phyloP scores from a whole-genome alignment of 2,888 invertebrate species.

The Lasioglossum oenotherae region DNA sequence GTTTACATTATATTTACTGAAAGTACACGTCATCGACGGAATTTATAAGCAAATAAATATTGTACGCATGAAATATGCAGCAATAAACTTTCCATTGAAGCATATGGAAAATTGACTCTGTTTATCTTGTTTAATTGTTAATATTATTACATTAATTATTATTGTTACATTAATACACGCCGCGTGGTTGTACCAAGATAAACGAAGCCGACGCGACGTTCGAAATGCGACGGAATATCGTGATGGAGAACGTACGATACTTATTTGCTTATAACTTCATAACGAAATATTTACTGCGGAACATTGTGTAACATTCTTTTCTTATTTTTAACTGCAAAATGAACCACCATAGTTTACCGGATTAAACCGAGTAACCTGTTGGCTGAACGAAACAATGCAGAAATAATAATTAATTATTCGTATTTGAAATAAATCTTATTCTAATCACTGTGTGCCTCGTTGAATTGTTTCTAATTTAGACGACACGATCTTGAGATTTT shows the following conservation, averaged over 20 bases:
- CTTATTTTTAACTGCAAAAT: background rate
- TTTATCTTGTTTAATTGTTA: background rate
- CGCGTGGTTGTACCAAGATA: background rate
- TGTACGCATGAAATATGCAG: background rate
- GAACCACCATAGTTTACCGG: background rate
- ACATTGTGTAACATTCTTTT: background rate
- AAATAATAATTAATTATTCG: background rate
- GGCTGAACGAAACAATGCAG: background rate
- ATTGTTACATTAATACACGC: background rate
- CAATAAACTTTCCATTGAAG: background rate
- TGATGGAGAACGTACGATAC: background rate
- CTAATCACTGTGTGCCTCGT: background rate
- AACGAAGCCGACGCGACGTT: background rate
- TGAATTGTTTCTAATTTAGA: background rate
- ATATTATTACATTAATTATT: background rate
- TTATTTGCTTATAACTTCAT: background rate
- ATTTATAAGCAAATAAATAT: background rate
- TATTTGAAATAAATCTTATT: background rate
- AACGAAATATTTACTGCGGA: background rate
- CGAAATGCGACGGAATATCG: background rate
- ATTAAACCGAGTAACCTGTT: background rate
- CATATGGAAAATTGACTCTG: background rate
- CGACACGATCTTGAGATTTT: background rate
- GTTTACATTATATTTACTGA: background rate
- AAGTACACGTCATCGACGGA: background rate